Base-by-base conservation (phyloP, 2,888 invertebrate species). In the Balanococcus diminutus region DNA sequence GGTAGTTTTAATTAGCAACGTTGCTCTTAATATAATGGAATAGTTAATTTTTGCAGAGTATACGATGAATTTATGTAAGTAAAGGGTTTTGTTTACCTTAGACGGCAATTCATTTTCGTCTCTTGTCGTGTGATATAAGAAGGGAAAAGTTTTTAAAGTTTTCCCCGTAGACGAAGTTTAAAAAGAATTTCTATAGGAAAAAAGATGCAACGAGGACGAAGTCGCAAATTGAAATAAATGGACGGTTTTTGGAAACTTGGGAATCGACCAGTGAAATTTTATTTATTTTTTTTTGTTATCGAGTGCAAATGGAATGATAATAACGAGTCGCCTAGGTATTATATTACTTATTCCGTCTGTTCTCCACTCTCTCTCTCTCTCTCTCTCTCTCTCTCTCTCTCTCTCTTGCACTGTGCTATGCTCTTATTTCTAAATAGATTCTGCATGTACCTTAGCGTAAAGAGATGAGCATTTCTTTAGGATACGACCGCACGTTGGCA, bases 221-320 rank as follows among this genome's bases (percentile, higher is more conserved):
- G 56, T 42, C 25, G 61, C 36, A 83, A 83, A 83, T 83, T 83
- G 83, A 83, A 61, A 83, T 83, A 61, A 83, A 83, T 83, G 83
- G 83, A 83, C 83, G 51, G 25, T 83, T 61, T 83, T 83, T 39
- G 72, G 72, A 72, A 72, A 72, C 72, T 72, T 72, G 72, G 72
- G 72, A 72, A 72, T 72, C 72, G 72, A 25, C 31, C 25, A 46
- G 72, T 32, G 72, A 72, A 72, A 72, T 72, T 72, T 72, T 25
- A 31, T 72, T 72, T 72, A 61, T 61, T 72, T 72, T 72, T 61
- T 72, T 32, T 72, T 25, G 32, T 31, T 72, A 72, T 72, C 31
- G 31, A 72, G 32, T 46, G 46, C 46, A 46, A 46, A 31, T 72
- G 72, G 72, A 72, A 72, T 31, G 31, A n/a, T 72, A 72, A 72